Percentiles rank a stretch among this genome's conserved stretches.
phyloP scores from a whole-genome alignment of 2,888 invertebrate genomes.

The Phorcus lineatus region DNA sequence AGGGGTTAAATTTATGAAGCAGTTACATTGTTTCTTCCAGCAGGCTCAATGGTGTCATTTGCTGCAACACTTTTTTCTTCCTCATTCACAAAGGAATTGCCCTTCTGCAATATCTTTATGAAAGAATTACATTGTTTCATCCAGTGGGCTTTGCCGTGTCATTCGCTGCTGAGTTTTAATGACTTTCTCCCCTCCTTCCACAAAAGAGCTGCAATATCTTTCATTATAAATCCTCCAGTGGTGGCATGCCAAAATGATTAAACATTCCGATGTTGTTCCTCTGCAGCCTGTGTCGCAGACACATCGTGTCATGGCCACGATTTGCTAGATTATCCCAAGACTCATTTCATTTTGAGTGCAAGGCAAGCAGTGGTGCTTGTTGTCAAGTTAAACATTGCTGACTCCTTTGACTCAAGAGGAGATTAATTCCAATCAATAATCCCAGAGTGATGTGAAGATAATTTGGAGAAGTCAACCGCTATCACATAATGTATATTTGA shows the following conservation, averaged over 20 bases:
- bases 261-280: slow-evolving; percentile 15
- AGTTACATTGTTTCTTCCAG: slow-evolving; percentile 13
- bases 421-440: slow-evolving; percentile 18
- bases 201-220: slow-evolving; percentile 20
- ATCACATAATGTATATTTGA: slow-evolving; percentile 17
- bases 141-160: slow-evolving; percentile 3
- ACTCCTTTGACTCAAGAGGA: neutral
- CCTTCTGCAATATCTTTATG: no score
- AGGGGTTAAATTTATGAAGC: slow-evolving; percentile 8
- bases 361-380: slow-evolving; percentile 14
- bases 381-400: slow-evolving; percentile 15
- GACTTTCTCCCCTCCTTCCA: slow-evolving; percentile 16
- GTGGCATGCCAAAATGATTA: slow-evolving; percentile 15
- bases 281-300: neutral
- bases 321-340: slow-evolving; percentile 7
- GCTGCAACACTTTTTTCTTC: neutral
- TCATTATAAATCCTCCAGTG: slow-evolving; percentile 20
- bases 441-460: slow-evolving; percentile 9
- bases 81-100: no score
- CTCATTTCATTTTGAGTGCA: slow-evolving; percentile 20
- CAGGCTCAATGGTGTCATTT: slow-evolving; percentile 11
- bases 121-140: slow-evolving; percentile 11
- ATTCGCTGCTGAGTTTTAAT: slow-evolving; percentile 9
- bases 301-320: neutral
- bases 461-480: neutral